phyloP scores from a whole-genome alignment of 1,140 invertebrate species.

The Aphaenogaster floridana region DNA sequence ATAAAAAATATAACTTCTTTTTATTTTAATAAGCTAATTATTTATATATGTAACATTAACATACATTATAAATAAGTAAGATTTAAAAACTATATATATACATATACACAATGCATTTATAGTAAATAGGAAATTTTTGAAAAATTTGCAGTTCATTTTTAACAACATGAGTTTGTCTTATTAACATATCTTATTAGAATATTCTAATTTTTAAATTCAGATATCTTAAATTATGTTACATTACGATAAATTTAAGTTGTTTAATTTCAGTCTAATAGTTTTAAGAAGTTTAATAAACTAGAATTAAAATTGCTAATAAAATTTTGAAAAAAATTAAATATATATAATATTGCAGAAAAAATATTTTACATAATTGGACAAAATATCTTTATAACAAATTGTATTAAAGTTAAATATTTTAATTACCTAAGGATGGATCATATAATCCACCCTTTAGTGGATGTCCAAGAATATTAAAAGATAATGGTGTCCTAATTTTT shows the following conservation, averaged over 20 bases:
- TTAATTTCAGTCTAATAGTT: not conserved
- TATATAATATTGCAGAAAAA: conserved; percentile 14
- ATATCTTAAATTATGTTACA: no score
- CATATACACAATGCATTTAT: conserved; percentile 20
- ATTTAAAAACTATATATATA: conserved; percentile 12
- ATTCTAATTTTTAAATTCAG: no score
- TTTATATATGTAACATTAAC: not conserved
- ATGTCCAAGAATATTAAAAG: conserved; percentile 95
- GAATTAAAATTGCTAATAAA: not conserved
- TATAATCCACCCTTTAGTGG: conserved; percentile 94
- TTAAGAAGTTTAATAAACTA: not conserved
- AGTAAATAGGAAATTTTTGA: not conserved
- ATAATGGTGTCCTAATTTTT: conserved; percentile 93
- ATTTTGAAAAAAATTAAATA: not conserved
- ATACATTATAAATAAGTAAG: not conserved
- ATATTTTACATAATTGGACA: not conserved
- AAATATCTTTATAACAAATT: not conserved
- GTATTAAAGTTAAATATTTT: conserved; percentile 51
- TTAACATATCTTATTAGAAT: no score
- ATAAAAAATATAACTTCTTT: conserved; percentile 28
- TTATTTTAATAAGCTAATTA: not conserved
- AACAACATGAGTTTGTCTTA: no score
- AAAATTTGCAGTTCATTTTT: not conserved
- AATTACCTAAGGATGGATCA: conserved; percentile 92
- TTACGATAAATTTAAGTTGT: not conserved